Percentiles rank a stretch among this genome's conserved stretches.
Conservation (phyloP, 2,888 invertebrate genomes). For the Calameuta pallipes region DNA sequence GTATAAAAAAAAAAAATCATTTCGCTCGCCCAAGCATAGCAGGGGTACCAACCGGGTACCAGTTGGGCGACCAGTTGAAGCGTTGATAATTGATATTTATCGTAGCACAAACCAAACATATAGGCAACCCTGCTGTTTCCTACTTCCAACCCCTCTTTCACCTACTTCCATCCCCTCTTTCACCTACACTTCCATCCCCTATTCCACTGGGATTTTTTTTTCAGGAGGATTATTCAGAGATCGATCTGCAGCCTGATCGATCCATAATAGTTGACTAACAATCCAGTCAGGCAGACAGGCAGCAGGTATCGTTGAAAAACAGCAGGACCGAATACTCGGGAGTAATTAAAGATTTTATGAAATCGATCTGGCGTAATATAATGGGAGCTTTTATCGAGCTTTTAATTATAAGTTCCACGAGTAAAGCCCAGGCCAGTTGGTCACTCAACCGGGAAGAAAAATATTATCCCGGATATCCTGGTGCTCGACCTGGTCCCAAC, state of each 20-base stretch:
- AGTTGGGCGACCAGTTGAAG: conserved; percentile 11
- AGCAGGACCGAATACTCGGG: not conserved
- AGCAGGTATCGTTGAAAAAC: not conserved
- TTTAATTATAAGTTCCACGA: conserved; percentile 21
- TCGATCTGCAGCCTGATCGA: not conserved
- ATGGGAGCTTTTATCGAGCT: conserved; percentile 23
- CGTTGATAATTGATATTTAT: conserved; percentile 41
- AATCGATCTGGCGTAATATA: conserved; percentile 21
- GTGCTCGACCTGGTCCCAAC: not conserved
- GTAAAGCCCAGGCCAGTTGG: not conserved
- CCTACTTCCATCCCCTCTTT: not conserved
- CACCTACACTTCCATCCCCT: not conserved
- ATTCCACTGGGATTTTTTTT: not conserved
- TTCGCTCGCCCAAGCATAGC: not conserved
- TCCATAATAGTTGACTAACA: not conserved
- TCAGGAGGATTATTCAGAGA: not conserved
- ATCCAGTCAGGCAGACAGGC: not conserved
- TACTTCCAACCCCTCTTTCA: not conserved
- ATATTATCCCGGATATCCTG: not conserved
- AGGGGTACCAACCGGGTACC: not conserved
- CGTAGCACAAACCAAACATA: conserved; percentile 1
- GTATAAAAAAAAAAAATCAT: too few relatives aligned
- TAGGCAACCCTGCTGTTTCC: not conserved
- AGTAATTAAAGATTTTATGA: conserved; percentile 25
- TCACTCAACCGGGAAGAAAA: not conserved